Base-by-base conservation (phyloP, 1,140 invertebrate genomes). In the Ericerus pela region DNA sequence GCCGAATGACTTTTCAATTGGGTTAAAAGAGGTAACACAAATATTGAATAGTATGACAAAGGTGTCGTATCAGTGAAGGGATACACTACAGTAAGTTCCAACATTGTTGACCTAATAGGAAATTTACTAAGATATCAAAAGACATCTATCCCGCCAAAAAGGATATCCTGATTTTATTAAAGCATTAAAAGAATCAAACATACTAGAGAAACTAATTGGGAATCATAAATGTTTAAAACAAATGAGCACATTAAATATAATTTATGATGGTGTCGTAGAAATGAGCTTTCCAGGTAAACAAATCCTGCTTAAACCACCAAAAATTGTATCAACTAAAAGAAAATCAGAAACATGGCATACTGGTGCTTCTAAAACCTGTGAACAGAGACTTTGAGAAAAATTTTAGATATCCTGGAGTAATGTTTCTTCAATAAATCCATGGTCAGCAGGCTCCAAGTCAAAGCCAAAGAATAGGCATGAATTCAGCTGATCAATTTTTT, bases 71-170 rank as follows among this genome's bases (percentile, higher is more conserved):
- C 16, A 8, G 33, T 53, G n/a, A 29, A 53, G 2, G 28, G 28
- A n/a, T 2, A 53, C 29, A n/a, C 22, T 16, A 16, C 33, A 10
- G 3, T 6, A 10, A 22, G 30, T 6, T 6, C 52, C 11, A 29
- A 53, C 20, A 53, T 53, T 16, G 20, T 22, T 53, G 52, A 53
- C 33, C 18, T 53, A 31, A 29, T 53, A 51, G 41, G 28, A 16
- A 14, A 55, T 56, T 12, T 22, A 16, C 26, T 37, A 12, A 12
- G 51, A 58, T 10, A 33, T n/a, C 8, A n/a, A 33, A 8, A 33
- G 30, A 10, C 30, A 10, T 8, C n/a, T 33, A 8, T n/a, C n/a
- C 8, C 30, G n/a, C 30, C 30, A 10, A 33, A 33, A 33, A n/a
- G 30, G 30, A 10, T 8, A n/a, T 10, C 8, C 8, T 33, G 8